Conservation (phyloP, 1,140 invertebrate genomes). For the Dendroctonus valens region DNA sequence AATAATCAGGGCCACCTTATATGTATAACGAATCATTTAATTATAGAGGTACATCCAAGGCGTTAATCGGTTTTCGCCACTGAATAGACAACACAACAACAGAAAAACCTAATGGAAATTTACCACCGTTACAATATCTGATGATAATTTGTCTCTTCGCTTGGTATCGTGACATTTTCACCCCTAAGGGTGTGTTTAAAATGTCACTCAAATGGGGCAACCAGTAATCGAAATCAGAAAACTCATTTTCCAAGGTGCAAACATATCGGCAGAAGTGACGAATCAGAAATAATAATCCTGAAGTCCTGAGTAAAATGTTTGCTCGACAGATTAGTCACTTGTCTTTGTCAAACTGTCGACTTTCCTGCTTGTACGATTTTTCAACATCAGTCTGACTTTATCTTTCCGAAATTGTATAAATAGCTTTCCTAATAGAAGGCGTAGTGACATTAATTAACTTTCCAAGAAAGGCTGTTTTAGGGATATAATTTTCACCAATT, state of each 20-base stretch:
- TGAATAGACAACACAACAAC: not conserved
- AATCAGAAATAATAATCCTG: conserved; percentile 15
- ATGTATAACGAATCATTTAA: too few relatives aligned
- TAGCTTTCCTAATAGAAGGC: conserved; percentile 28
- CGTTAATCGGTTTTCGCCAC: not conserved
- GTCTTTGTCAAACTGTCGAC: conserved; percentile 28
- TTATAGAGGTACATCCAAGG: too few relatives aligned
- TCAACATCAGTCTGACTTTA: conserved; percentile 29
- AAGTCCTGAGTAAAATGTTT: conserved; percentile 26
- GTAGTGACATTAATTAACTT: conserved; percentile 28
- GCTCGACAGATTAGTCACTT: conserved; percentile 30
- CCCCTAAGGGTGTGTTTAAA: conserved; percentile 17
- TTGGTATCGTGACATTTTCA: not conserved
- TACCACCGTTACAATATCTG: not conserved
- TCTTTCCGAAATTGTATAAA: conserved; percentile 34
- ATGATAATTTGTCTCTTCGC: conserved; percentile 11
- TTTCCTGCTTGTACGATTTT: conserved; percentile 23
- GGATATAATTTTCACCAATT: conserved; percentile 17
- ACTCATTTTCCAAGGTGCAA: conserved; percentile 29
- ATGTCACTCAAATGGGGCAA: conserved; percentile 21
- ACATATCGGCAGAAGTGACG: conserved; percentile 25
- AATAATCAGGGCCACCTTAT: too few relatives aligned
- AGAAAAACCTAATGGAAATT: not conserved
- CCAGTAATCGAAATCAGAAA: conserved; percentile 23
- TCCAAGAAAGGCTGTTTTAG: conserved; percentile 12